Evolutionary conservation across 23 tunicate species (phyloP).

Genomic region (Halocynthia aurantium): DNA sequence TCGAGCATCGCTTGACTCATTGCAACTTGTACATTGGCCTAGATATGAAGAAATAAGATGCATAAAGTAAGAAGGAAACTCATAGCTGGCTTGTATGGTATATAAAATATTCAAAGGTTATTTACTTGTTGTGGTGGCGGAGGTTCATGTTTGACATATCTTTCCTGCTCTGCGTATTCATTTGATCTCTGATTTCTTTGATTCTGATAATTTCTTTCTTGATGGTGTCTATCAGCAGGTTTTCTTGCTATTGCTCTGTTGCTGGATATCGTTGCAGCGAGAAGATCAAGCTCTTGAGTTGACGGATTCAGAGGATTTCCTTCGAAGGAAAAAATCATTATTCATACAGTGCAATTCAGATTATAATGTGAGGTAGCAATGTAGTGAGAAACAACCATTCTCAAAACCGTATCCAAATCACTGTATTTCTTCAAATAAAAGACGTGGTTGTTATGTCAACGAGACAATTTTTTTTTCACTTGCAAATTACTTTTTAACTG

Average conservation of each 20-base stretch:
- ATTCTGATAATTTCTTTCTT: background rate
- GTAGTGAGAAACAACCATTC: background rate
- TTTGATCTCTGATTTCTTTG: background rate
- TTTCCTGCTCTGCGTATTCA: background rate
- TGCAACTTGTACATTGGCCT: no score
- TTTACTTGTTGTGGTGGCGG: constrained; percentile 11
- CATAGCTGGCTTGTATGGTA: no score
- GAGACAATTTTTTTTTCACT: no score
- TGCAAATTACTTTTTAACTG: no score
- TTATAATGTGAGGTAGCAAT: background rate
- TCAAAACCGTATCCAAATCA: background rate
- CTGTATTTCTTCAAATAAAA: no score
- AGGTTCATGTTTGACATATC: background rate
- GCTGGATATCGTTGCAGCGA: constrained; percentile 34
- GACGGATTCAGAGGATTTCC: constrained; percentile 53
- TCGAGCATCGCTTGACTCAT: constrained; percentile 23
- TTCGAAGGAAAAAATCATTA: constrained; percentile 1
- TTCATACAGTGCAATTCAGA: background rate
- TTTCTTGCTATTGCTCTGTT: background rate
- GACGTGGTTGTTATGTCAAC: no score
- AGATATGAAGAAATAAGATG: no score
- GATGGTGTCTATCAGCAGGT: background rate
- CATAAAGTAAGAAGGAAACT: no score
- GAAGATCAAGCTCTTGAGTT: constrained; percentile 36
- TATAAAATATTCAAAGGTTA: no score